phyloP scores from a whole-genome alignment of 2,113 vertebrate genomes.

The Plecotus auritus region DNA sequence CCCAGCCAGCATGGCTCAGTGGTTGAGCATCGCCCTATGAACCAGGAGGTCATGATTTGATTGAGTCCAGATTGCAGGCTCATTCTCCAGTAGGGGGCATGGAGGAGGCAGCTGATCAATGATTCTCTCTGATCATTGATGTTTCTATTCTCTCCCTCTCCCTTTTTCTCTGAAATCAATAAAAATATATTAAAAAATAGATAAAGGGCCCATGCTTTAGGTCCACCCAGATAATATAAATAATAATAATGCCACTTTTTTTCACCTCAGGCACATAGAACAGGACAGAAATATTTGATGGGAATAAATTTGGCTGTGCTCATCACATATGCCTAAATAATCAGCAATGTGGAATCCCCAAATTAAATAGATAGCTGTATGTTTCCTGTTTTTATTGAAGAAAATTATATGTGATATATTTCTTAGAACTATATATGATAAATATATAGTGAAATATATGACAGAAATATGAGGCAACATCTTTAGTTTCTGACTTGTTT shows the following conservation, averaged over 20 bases:
- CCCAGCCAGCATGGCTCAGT: too few relatives aligned
- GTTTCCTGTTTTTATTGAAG: not conserved
- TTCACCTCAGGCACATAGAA: not conserved
- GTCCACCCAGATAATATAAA: too few relatives aligned
- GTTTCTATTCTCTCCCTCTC: too few relatives aligned
- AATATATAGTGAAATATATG: not conserved
- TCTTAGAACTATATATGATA: not conserved
- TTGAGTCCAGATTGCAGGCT: too few relatives aligned
- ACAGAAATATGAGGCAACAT: not conserved
- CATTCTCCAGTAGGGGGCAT: too few relatives aligned
- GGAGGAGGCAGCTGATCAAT: too few relatives aligned
- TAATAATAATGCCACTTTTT: not conserved
- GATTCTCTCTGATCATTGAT: too few relatives aligned
- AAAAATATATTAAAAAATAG: too few relatives aligned
- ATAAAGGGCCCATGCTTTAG: too few relatives aligned
- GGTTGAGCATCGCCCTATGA: too few relatives aligned
- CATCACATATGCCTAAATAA: not conserved
- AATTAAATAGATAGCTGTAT: not conserved
- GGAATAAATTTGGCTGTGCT: not conserved
- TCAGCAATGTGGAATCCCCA: not conserved
- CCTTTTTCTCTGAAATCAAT: too few relatives aligned
- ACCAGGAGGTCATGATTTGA: too few relatives aligned
- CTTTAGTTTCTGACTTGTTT: not conserved
- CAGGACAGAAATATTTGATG: not conserved
- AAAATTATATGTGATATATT: not conserved